These are phyloP conservation scores for Ernsta delagoae DNA, from an alignment of 2,888 invertebrate species.

Conservation along the genomic window DNA sequence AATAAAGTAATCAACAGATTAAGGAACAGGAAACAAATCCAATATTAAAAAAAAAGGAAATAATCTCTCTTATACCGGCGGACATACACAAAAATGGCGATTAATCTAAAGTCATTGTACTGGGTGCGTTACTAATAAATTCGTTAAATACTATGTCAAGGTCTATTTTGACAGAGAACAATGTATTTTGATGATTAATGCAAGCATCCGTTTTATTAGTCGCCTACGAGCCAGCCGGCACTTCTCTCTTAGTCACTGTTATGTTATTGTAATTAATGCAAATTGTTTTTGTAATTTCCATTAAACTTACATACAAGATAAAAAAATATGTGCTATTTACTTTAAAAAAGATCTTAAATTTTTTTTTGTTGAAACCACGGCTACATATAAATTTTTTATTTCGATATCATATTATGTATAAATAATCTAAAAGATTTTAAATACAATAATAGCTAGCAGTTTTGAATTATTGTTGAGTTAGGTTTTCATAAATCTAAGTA, in stretches of 20 bases:
- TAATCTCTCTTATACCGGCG: conserved; percentile 10
- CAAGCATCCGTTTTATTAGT: conserved; percentile 51
- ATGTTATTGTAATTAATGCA: conserved; percentile 39
- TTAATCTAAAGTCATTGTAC: conserved; percentile 25
- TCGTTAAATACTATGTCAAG: conserved; percentile 62
- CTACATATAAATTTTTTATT: too few relatives aligned
- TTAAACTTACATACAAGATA: background rate
- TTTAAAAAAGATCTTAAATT: too few relatives aligned
- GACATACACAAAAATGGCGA: background rate
- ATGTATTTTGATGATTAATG: conserved; percentile 58
- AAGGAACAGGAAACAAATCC: conserved; percentile 8
- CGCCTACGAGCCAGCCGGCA: conserved; percentile 51
- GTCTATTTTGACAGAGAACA: conserved; percentile 53
- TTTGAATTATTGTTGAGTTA: background rate
- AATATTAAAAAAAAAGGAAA: conserved; percentile 17
- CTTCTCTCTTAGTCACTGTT: conserved; percentile 46
- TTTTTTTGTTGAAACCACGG: too few relatives aligned
- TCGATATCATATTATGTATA: too few relatives aligned
- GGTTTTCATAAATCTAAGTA: background rate
- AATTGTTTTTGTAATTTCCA: conserved; percentile 22
- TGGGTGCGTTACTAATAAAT: conserved; percentile 38
- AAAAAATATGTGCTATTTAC: too few relatives aligned
- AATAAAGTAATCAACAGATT: background rate
- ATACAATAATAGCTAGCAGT: background rate
- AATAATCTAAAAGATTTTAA: too few relatives aligned